These are phyloP conservation scores for Halichondria panicea DNA, from an alignment of 37 sponge, comb jelly and placozoan species.

Conservation along the genomic window DNA sequence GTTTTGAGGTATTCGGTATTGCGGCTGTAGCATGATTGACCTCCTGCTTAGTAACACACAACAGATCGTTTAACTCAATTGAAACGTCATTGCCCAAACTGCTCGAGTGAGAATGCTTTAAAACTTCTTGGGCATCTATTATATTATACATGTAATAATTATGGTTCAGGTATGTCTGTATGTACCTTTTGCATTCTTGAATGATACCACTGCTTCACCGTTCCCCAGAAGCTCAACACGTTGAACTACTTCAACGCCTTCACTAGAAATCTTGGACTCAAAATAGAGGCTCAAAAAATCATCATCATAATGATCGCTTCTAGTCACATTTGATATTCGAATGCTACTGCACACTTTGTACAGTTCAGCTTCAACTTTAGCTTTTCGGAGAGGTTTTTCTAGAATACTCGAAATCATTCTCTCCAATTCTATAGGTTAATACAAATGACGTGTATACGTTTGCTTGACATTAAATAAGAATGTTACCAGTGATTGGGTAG, in stretches of 20 bases:
- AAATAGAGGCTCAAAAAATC: conserved; percentile 49
- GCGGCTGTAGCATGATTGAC: no score
- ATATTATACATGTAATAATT: background rate
- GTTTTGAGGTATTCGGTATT: no score
- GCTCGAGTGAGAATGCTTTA: no score
- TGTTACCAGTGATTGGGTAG: background rate
- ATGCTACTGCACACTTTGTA: conserved; percentile 3
- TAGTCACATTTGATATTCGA: conserved; percentile 6
- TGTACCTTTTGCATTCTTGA: conserved; percentile 43
- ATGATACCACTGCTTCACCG: conserved; percentile 44
- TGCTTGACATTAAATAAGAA: background rate
- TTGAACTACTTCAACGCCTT: conserved; percentile 15
- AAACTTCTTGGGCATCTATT: background rate
- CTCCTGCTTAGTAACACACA: no score
- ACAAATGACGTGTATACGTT: background rate
- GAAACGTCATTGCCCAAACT: no score
- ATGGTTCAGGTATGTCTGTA: background rate
- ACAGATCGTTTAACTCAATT: no score
- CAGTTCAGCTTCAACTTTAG: conserved; percentile 5
- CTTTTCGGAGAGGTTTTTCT: conserved; percentile 1
- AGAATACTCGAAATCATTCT: background rate
- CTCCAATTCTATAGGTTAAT: background rate
- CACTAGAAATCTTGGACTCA: conserved; percentile 39
- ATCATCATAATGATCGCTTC: conserved; percentile 16
- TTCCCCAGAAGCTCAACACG: conserved; percentile 30